Conservation (phyloP, 2,888 invertebrate genomes). For the Epistrophe grossulariae region DNA sequence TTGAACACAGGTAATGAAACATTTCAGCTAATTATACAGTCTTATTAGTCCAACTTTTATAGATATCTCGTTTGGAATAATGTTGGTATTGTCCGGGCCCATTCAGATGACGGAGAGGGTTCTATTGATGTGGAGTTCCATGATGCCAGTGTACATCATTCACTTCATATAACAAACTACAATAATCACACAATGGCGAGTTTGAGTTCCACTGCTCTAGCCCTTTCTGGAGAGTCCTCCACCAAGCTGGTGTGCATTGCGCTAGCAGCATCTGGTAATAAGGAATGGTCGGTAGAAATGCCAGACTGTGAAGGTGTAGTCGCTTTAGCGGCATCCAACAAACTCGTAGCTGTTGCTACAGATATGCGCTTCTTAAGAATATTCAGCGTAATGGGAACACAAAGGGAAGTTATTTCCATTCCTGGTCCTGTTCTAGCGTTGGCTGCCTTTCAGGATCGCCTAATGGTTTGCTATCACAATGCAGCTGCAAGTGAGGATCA, state of each 20-base stretch:
- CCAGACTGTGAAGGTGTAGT: constrained; percentile 91
- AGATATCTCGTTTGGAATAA: constrained; percentile 94
- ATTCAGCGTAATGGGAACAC: constrained; percentile 94
- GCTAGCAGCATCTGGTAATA: constrained; percentile 89
- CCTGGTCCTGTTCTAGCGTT: constrained; percentile 90
- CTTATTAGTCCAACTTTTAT: not conserved
- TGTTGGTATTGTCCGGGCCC: constrained; percentile 94
- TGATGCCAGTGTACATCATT: constrained; percentile 94
- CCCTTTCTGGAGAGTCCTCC: constrained; percentile 89
- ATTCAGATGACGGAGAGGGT: constrained; percentile 89
- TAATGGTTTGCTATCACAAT: constrained; percentile 88
- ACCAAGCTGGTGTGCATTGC: constrained; percentile 90
- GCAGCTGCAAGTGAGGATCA: constrained; percentile 86
- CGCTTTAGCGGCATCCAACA: constrained; percentile 88
- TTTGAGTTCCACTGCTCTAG: constrained; percentile 91
- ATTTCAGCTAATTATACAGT: not conserved
- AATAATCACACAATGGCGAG: constrained; percentile 94
- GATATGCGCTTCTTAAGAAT: constrained; percentile 90
- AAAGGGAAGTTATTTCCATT: constrained; percentile 89
- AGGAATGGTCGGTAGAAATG: constrained; percentile 93
- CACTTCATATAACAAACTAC: constrained; percentile 94
- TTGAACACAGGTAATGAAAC: constrained; percentile 88
- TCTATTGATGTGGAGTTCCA: constrained; percentile 98
- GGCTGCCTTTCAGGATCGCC: constrained; percentile 86
- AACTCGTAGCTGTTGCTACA: constrained; percentile 92